Conservation (phyloP, 2,797 vertebrate species). For the Karalla daura region DNA sequence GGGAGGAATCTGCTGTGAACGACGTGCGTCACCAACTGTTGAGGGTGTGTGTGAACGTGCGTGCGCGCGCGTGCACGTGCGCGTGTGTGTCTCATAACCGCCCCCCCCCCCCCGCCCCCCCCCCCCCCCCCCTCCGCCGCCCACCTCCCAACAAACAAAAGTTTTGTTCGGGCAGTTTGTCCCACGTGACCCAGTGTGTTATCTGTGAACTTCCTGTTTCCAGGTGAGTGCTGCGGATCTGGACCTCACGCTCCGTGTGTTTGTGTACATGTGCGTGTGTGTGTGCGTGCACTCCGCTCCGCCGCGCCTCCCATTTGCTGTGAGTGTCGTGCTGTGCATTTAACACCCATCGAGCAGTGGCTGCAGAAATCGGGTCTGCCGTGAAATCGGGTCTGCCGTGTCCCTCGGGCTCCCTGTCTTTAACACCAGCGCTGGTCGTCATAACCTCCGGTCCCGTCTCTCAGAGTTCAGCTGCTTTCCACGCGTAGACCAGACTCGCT, state of each 20-base stretch:
- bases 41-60: background rate
- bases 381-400: too few relatives aligned
- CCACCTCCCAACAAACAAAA: conserved; percentile 20
- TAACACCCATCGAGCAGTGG: background rate
- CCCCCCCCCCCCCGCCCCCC: too few relatives aligned
- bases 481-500: too few relatives aligned
- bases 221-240: conserved; percentile 42
- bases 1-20: conserved; percentile 8
- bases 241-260: background rate
- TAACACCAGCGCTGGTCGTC: too few relatives aligned
- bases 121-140: too few relatives aligned
- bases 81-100: too few relatives aligned
- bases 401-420: too few relatives aligned
- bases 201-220: conserved; percentile 8
- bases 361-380: too few relatives aligned
- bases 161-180: conserved; percentile 37
- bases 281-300: conserved; percentile 3
- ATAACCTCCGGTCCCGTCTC: too few relatives aligned
- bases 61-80: background rate
- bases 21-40: background rate
- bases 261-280: background rate
- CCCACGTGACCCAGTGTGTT: conserved; percentile 9
- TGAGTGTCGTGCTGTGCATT: conserved; percentile 4
- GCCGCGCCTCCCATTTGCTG: conserved; percentile 3
- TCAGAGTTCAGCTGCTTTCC: too few relatives aligned